Evolutionary conservation across 2,113 vertebrate species (phyloP), one percentile per base, ranked within the genome.

Genomic region (Brachirus orientalis): DNA sequence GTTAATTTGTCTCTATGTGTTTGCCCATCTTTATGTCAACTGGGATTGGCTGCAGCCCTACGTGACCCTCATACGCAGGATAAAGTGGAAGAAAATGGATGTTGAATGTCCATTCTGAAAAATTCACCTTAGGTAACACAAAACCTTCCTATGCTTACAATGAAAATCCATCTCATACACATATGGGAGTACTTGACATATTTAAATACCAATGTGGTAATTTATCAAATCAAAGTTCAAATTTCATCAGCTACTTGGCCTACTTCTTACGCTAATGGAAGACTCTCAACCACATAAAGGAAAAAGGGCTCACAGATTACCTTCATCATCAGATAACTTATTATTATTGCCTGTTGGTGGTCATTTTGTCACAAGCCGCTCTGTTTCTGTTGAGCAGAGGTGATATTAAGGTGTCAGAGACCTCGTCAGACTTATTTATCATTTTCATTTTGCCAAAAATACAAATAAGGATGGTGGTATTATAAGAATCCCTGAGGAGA

Each of bases 381-480:
- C 22, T 13, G 12, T 22, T 51, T 33, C 9, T 4, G 1, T 0
- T 8, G 17, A n/a, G n/a, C 1, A 0, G 8, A 0, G 18, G 54
- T 65, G 11, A 54, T 45, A 37, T 28, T 50, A 16, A 68, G 19
- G 20, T 57, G 54, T 45, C 54, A 22, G 3, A 10, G 35, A 36
- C 13, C 5, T 48, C 16, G 37, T 77, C 37, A 38, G 17, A 61
- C 67, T 83, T 72, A 14, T 63, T 56, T 51, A n/a, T n/a, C n/a
- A n/a, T 41, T 51, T 13, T 9, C 0, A 3, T 41, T 38, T 11
- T n/a, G n/a, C n/a, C 0, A 4, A 47, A 46, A 65, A 41, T 36
- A 20, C 35, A 19, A 12, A 43, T 3, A 36, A 16, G 1, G 20
- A 54, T 8, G 47, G 19, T n/a, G 50, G 40, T 16, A 53, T 3